phyloP scores from a whole-genome alignment of 2,113 vertebrate genomes.

The Pollimyrus isidori region DNA sequence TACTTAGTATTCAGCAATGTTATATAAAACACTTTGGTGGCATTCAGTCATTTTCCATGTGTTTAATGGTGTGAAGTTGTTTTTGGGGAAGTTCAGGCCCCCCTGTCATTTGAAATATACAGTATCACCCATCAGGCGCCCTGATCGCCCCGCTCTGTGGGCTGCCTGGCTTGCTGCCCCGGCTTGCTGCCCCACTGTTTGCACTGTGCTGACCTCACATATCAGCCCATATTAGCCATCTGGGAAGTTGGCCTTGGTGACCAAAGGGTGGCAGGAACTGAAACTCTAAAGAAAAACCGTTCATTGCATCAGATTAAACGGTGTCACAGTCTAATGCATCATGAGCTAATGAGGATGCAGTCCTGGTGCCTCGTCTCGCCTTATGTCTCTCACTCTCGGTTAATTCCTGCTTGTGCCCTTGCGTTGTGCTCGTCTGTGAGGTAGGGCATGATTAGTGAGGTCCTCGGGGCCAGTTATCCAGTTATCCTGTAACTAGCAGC shows the following conservation, averaged over 20 bases:
- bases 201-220: neutral
- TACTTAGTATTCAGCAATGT: neutral
- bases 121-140: neutral
- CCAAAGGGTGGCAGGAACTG: neutral
- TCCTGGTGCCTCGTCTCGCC: neutral
- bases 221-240: neutral
- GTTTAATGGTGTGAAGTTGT: neutral
- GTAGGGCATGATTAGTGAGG: neutral
- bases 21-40: neutral
- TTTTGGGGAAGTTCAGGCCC: neutral
- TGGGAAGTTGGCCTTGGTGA: neutral
- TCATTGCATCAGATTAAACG: neutral
- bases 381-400: neutral
- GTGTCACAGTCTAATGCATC: neutral
- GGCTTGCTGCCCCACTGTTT: neutral
- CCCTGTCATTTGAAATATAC: neutral
- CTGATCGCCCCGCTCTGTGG: neutral
- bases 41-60: neutral
- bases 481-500: neutral
- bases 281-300: neutral
- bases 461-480: neutral
- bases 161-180: neutral
- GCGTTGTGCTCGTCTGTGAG: neutral
- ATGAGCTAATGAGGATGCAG: neutral
- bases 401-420: neutral